phyloP scores from a whole-genome alignment of 64 coral and sea anemone species.

The Acropora yongei region DNA sequence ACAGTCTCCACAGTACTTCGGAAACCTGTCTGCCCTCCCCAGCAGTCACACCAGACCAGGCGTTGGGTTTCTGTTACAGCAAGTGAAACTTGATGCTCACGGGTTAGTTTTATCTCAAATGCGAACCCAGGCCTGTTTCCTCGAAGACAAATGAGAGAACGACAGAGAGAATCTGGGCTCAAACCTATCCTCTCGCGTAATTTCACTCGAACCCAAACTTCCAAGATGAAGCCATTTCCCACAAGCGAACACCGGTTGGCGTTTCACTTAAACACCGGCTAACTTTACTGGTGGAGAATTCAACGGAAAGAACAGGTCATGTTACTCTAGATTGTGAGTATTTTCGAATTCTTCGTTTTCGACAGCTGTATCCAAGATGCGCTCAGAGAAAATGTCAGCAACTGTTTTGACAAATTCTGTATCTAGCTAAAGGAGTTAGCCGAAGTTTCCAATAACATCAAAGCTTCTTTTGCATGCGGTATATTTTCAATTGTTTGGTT shows the following conservation, averaged over 20 bases:
- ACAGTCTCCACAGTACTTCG: too few species aligned
- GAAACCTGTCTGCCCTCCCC: too few species aligned
- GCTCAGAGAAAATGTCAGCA: not conserved
- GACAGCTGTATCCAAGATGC: not conserved
- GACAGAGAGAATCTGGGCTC: too few species aligned
- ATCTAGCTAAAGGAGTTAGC: not conserved
- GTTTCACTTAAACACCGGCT: not conserved
- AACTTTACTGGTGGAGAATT: slow-evolving; percentile 36
- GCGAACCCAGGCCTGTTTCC: too few species aligned
- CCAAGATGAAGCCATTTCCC: too few species aligned
- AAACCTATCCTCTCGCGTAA: too few species aligned
- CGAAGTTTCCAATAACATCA: slow-evolving; percentile 5
- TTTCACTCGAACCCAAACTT: too few species aligned
- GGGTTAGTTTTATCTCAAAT: too few species aligned
- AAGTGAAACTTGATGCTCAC: too few species aligned
- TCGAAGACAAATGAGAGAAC: too few species aligned
- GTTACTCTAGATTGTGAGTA: not conserved
- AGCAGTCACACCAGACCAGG: too few species aligned
- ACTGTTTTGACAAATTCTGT: not conserved
- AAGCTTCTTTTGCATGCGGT: not conserved
- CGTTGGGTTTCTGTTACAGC: too few species aligned
- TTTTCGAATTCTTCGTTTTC: not conserved
- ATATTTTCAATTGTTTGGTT: not conserved
- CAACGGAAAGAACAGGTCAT: slow-evolving; percentile 17
- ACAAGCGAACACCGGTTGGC: not conserved